Conservation (phyloP, 1,140 invertebrate genomes). For the Bombus picipes region DNA sequence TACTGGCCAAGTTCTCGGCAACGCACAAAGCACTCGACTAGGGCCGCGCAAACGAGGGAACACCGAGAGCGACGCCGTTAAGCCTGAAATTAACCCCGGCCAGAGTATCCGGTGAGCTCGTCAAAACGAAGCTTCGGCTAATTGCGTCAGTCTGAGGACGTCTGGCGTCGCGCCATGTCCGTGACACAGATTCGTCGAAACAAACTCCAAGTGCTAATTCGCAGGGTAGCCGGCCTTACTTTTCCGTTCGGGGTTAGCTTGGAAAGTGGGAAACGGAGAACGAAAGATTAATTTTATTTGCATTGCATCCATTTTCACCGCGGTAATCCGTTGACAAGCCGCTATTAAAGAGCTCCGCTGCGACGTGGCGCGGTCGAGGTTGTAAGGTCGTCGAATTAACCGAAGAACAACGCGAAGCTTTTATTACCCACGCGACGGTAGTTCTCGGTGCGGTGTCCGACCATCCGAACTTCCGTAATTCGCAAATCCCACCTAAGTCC, state of each 20-base stretch:
- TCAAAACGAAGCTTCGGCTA: slow-evolving; percentile 49
- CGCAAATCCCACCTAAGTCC: slow-evolving; percentile 10
- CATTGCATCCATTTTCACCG: neutral
- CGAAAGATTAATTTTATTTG: slow-evolving; percentile 31
- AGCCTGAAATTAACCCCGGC: slow-evolving; percentile 10
- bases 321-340: slow-evolving; percentile 43
- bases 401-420: slow-evolving; percentile 3
- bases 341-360: slow-evolving; percentile 1
- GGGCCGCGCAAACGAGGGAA: neutral
- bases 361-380: neutral
- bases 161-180: slow-evolving; percentile 48
- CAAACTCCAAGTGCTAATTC: slow-evolving; percentile 36
- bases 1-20: neutral
- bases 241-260: neutral
- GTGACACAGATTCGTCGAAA: slow-evolving; percentile 41
- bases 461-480: neutral
- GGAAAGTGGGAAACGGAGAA: neutral
- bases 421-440: neutral
- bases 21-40: neutral
- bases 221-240: neutral
- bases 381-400: slow-evolving; percentile 27
- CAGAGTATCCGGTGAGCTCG: slow-evolving; percentile 28
- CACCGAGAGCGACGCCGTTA: slow-evolving; percentile 5
- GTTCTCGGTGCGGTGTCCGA: neutral
- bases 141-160: slow-evolving; percentile 37